Conservation (phyloP, 2,113 vertebrate species). For the Aptenodytes patagonicus region DNA sequence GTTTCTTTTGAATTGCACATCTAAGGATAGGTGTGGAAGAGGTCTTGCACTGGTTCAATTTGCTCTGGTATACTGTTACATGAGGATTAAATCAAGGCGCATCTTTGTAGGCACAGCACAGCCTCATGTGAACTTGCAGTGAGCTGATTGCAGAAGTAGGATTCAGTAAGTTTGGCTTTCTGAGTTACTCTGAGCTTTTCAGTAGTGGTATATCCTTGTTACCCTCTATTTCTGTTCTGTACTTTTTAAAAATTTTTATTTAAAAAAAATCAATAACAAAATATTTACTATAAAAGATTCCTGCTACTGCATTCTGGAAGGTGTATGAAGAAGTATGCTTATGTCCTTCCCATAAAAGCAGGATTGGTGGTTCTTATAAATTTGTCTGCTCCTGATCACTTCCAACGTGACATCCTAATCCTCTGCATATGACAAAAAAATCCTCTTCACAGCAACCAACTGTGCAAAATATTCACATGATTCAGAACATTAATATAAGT, state of each 20-base stretch:
- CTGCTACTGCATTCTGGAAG: neutral
- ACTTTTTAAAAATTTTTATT: neutral
- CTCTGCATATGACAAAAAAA: neutral
- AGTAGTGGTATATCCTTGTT: neutral
- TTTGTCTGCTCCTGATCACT: fast-evolving
- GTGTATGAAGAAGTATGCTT: neutral
- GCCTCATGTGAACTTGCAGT: neutral
- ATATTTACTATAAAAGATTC: neutral
- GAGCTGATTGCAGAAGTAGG: neutral
- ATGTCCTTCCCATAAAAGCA: neutral
- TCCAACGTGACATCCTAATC: neutral
- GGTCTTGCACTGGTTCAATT: neutral
- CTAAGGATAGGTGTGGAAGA: neutral
- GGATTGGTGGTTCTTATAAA: neutral
- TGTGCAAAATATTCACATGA: neutral
- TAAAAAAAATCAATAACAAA: neutral
- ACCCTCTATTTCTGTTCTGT: neutral
- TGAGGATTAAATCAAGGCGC: neutral
- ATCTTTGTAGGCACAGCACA: neutral
- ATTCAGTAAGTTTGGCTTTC: neutral
- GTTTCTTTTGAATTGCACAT: neutral
- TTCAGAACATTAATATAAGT: neutral
- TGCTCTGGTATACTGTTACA: neutral
- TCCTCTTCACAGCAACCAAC: neutral
- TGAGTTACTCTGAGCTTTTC: neutral